These are phyloP conservation scores for Drosophila merina DNA, from an alignment of 2,888 invertebrate species.

Conservation along the genomic window DNA sequence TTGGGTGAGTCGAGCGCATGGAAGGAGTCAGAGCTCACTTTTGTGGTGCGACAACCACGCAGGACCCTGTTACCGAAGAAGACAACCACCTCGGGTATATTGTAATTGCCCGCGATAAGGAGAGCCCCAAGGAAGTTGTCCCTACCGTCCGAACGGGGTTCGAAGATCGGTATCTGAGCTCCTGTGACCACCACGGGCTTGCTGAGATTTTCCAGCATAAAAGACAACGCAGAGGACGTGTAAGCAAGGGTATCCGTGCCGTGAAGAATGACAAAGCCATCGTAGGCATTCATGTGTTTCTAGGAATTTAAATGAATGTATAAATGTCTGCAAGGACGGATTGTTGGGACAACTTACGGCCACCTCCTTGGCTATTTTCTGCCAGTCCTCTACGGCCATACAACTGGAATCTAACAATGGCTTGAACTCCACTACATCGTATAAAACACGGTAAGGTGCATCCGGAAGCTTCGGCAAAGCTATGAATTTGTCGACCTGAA, in stretches of 20 bases:
- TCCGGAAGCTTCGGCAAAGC: constrained; percentile 86
- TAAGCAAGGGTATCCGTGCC: constrained; percentile 98
- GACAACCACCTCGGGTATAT: constrained; percentile 97
- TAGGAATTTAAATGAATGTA: constrained; percentile 74
- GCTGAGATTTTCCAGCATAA: constrained; percentile 96
- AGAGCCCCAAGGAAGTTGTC: constrained; percentile 96
- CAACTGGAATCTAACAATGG: constrained; percentile 96
- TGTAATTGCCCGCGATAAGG: constrained; percentile 93
- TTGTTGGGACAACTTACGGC: constrained; percentile 85
- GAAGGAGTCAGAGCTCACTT: constrained; percentile 76
- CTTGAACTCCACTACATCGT: constrained; percentile 92
- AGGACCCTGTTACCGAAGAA: constrained; percentile 94
- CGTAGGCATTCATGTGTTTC: constrained; percentile 90
- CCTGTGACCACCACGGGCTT: constrained; percentile 97
- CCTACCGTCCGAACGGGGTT: constrained; percentile 95
- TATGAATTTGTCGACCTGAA: constrained; percentile 84
- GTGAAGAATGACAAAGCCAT: constrained; percentile 97
- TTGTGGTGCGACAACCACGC: constrained; percentile 89
- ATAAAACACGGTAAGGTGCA: constrained; percentile 86
- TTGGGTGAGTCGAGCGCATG: constrained; percentile 88
- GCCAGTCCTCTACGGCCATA: constrained; percentile 96
- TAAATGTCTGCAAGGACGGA: not conserved
- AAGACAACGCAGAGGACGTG: constrained; percentile 97
- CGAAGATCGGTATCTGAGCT: constrained; percentile 97
- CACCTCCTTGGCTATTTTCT: constrained; percentile 92